Conservation (phyloP, 23 tunicate genomes). For the Ascidia mentula region DNA sequence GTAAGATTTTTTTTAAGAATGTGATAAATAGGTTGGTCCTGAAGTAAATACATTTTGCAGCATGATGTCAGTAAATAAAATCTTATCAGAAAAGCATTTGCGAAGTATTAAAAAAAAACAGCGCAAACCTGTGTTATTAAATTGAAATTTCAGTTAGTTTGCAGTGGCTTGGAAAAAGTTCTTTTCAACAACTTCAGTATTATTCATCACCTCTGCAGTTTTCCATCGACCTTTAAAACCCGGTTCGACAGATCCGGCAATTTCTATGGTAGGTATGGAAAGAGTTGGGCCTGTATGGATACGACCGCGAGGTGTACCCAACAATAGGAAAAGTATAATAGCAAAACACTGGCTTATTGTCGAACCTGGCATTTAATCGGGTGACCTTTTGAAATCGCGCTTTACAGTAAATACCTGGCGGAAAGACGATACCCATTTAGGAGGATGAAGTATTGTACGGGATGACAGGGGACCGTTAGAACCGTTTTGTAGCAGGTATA, state of each 20-base stretch:
- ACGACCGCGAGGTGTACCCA: neutral
- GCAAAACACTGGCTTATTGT: conserved; percentile 10
- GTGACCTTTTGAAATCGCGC: conserved; percentile 12
- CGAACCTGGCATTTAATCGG: conserved; percentile 20
- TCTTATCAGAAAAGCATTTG: neutral
- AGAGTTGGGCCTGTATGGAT: neutral
- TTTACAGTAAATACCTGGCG: neutral
- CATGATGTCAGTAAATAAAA: too few species aligned
- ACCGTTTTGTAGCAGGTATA: neutral
- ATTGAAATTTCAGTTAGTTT: neutral
- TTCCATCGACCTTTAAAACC: neutral
- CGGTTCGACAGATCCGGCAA: neutral
- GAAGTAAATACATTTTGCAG: neutral
- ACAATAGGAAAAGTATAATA: conserved; percentile 8
- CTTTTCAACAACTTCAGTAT: neutral
- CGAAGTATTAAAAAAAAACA: neutral
- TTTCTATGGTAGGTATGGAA: neutral
- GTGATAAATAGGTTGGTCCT: neutral
- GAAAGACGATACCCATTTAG: conserved; percentile 2
- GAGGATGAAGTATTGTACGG: neutral
- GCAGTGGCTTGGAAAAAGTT: neutral
- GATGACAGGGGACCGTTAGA: neutral
- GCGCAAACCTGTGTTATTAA: neutral
- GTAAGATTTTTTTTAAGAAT: too few species aligned
- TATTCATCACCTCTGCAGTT: neutral